Base-by-base conservation (phyloP, 2,888 invertebrate genomes). In the Seira sanloemensis region DNA sequence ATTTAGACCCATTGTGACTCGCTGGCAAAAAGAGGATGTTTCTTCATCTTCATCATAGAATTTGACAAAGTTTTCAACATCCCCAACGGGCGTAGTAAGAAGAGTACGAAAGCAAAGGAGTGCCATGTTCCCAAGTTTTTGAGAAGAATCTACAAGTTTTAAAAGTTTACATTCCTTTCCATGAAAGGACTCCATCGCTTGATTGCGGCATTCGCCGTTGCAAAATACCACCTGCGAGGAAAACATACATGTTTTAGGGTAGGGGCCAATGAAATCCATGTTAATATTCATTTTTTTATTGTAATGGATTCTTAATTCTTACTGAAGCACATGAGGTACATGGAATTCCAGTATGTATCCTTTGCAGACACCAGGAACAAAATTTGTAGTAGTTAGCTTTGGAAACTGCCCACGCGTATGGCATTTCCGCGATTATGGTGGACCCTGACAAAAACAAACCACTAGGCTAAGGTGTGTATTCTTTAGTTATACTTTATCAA, bases 301-400 rank as follows among this genome's bases (percentile, higher is more conserved):
- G 27, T 12, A 65, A 67, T 9, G 58, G 58, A 21, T 58, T 66
- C 21, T 58, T 25, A 54, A 37, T 37, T 71, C 89, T 88, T 86
- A 90, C 90, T 72, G 87, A 84, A 26, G 90, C 82, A 74, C 90
- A 90, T 24, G 75, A 72, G 50, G 79, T 76, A 76, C 90, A 91
- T 0, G 90, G 90, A 46, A 90, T 85, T 21, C 91, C 90, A 27
- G 86, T 85, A 2, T 72, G 54, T 24, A 85, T 72, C 66, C 86
- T 78, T n/a, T 89, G 88, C 84, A 91, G 90, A 87, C 92, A 92
- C 83, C 91, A 90, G 77, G 91, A 90, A 87, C 92, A 92, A 85
- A 91, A 91, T 7, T 89, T 90, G 2, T 74, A 54, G 66, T 90
- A 89, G 24, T 58, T 80, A 89, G 89, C 9, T 90, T 90, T 5